Evolutionary conservation across 2,113 vertebrate species (phyloP).

Genomic region (Rallus limicola): DNA sequence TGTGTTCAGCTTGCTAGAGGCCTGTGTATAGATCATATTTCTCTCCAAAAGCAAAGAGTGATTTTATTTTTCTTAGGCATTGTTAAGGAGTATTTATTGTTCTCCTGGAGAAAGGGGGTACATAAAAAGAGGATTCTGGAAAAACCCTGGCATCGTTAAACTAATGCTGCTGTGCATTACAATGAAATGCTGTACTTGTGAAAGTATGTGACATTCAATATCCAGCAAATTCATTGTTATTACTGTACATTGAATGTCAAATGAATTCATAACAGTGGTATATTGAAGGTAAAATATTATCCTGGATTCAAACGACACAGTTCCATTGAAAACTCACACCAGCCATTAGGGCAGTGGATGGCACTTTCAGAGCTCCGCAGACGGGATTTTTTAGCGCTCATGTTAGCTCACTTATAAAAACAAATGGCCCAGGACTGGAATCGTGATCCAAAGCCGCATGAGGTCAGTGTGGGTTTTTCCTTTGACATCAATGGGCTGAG

Average conservation of each 20-base stretch:
- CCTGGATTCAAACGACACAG: neutral
- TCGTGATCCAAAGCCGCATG: neutral
- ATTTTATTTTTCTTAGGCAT: slow-evolving; percentile 30
- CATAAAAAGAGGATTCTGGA: slow-evolving; percentile 11
- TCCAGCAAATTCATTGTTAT: slow-evolving; percentile 55
- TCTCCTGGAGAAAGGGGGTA: neutral
- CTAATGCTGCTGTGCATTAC: slow-evolving; percentile 21
- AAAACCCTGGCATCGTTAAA: neutral
- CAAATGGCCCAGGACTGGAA: slow-evolving; percentile 24
- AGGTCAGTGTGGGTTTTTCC: slow-evolving; percentile 62
- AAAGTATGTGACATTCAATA: slow-evolving; percentile 38
- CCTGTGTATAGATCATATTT: neutral
- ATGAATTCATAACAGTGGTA: slow-evolving; percentile 24
- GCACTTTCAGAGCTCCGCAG: neutral
- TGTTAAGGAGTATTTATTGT: slow-evolving; percentile 47
- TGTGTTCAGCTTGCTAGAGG: neutral
- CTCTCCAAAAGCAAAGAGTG: slow-evolving; percentile 13
- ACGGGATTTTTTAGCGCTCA: neutral
- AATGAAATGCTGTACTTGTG: neutral
- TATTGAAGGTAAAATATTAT: slow-evolving; percentile 47
- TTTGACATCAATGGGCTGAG: slow-evolving; percentile 47
- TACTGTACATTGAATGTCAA: slow-evolving; percentile 44
- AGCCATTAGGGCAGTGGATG: neutral
- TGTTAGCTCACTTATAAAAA: slow-evolving; percentile 23
- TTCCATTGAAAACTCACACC: neutral